Percentiles rank a stretch among this genome's conserved stretches.
Conservation (phyloP, 2,797 vertebrate genomes). For the Molothrus ater region DNA sequence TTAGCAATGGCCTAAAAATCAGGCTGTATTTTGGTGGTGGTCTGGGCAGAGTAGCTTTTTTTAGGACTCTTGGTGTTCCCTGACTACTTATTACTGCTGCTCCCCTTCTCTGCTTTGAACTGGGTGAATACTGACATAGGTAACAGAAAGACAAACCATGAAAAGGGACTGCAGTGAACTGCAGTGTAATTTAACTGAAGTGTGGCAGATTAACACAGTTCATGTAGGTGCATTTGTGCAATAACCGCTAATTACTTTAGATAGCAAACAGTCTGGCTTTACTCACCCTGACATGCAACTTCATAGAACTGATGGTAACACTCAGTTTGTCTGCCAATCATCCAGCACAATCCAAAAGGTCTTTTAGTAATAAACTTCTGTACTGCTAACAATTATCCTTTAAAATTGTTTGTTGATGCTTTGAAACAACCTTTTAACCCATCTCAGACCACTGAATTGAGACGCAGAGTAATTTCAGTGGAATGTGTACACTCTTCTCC, state of each 20-base stretch:
- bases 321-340: neutral
- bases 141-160: neutral
- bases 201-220: neutral
- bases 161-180: neutral
- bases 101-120: neutral
- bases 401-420: neutral
- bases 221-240: neutral
- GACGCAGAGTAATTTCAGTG: neutral
- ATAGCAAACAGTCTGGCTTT: neutral
- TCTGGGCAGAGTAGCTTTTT: neutral
- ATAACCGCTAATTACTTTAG: neutral
- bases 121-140: accelerated
- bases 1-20: neutral
- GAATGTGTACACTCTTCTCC: neutral
- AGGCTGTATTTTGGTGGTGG: neutral
- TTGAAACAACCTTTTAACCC: neutral
- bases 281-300: neutral
- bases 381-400: neutral
- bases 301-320: neutral
- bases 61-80: neutral
- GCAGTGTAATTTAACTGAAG: neutral
- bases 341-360: neutral
- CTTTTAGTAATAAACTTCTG: neutral
- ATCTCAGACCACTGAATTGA: neutral
- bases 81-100: neutral